These are phyloP conservation scores for Epirrita christyi DNA, from an alignment of 2,888 invertebrate genomes.

Conservation along the genomic window DNA sequence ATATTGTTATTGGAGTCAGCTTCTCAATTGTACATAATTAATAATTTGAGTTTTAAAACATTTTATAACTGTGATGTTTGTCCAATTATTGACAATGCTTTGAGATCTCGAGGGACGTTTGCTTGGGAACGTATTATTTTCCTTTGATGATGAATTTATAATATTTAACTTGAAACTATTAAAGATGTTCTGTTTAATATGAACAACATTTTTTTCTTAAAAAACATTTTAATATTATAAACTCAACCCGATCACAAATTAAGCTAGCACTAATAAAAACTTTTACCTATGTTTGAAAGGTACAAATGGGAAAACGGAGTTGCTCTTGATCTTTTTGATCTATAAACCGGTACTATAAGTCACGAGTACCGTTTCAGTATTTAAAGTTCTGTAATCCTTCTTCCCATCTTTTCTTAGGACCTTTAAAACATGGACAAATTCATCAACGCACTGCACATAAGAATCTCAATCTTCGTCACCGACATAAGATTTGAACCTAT, in stretches of 20 bases:
- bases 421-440: slow-evolving; percentile 48
- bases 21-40: slow-evolving; percentile 31
- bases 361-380: neutral
- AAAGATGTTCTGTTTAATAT: slow-evolving; percentile 13
- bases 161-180: slow-evolving; percentile 23
- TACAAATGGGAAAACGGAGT: slow-evolving; percentile 32
- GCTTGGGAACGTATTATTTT: slow-evolving; percentile 5
- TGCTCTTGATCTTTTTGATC: slow-evolving; percentile 4
- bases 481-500: slow-evolving; percentile 29
- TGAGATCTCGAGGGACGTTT: slow-evolving; percentile 27
- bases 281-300: slow-evolving; percentile 46
- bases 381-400: slow-evolving; percentile 20
- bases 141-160: slow-evolving; percentile 39
- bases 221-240: slow-evolving; percentile 28
- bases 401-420: slow-evolving; percentile 8
- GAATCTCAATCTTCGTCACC: slow-evolving; percentile 29
- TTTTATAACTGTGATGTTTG: slow-evolving; percentile 3
- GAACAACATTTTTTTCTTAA: neutral
- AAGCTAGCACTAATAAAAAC: slow-evolving; percentile 20
- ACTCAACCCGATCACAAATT: slow-evolving; percentile 32
- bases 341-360: neutral
- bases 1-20: slow-evolving; percentile 15
- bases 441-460: slow-evolving; percentile 38
- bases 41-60: slow-evolving; percentile 23
- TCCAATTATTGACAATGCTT: slow-evolving; percentile 25